phyloP scores from a whole-genome alignment of 2,113 vertebrate genomes.

The Eleginops maclovinus region DNA sequence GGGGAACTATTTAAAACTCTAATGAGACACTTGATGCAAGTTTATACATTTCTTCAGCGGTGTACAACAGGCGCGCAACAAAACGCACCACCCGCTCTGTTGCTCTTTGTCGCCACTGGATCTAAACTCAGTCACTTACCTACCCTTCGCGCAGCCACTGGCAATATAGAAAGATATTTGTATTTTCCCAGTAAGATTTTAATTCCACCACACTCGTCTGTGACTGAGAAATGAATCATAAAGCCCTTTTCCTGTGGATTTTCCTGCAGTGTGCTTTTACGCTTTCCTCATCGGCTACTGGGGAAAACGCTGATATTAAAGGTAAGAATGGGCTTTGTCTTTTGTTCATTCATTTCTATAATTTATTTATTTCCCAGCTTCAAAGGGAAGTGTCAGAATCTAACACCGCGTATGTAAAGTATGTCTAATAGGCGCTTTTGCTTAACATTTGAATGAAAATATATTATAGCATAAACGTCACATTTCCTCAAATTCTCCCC shows the following conservation, averaged over 20 bases:
- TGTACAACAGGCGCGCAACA: not conserved
- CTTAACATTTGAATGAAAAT: not conserved
- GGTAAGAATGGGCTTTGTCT: slow-evolving; percentile 71
- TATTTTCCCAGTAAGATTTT: slow-evolving; percentile 11
- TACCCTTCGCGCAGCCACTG: not conserved
- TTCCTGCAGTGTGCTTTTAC: slow-evolving; percentile 53
- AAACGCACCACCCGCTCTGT: slow-evolving; percentile 28
- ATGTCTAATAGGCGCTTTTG: not conserved
- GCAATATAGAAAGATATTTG: not conserved
- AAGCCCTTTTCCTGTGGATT: slow-evolving; percentile 63
- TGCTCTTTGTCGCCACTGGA: slow-evolving; percentile 44
- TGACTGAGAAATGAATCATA: slow-evolving; percentile 70
- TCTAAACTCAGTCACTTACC: slow-evolving; percentile 13
- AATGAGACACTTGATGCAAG: slow-evolving; percentile 67
- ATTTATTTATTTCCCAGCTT: not conserved
- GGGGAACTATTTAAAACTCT: slow-evolving; percentile 85
- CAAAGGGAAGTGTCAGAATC: not conserved
- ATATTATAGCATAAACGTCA: fast-evolving
- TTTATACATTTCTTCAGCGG: slow-evolving; percentile 52
- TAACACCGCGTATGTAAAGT: not conserved
- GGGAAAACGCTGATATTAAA: slow-evolving; percentile 60
- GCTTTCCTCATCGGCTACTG: slow-evolving; percentile 42
- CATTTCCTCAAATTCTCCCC: not conserved
- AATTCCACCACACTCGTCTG: slow-evolving; percentile 11
- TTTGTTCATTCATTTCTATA: slow-evolving; percentile 18